These are phyloP conservation scores for Erinaceus europaeus DNA, from an alignment of 2,113 vertebrate genomes.

Conservation along the genomic window DNA sequence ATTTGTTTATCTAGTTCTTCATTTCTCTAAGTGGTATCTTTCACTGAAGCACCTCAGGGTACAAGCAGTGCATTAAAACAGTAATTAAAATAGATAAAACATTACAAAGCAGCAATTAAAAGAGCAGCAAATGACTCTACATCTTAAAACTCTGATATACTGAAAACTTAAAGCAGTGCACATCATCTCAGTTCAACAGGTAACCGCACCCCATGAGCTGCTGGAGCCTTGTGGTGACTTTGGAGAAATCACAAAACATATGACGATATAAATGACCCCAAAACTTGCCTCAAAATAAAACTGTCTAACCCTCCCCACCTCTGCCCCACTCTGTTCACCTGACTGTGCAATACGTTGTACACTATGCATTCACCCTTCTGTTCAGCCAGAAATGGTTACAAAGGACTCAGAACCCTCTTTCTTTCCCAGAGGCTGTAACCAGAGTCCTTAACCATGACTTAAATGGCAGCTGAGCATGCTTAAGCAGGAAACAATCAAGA, in stretches of 20 bases:
- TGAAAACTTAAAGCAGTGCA: background rate
- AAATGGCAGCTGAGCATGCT: slow-evolving; percentile 21
- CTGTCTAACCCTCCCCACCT: background rate
- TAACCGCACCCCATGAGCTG: accelerated
- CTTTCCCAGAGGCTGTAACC: slow-evolving; percentile 37
- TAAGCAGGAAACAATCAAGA: slow-evolving; percentile 55
- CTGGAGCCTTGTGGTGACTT: background rate
- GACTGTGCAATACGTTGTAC: background rate
- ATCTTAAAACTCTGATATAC: background rate
- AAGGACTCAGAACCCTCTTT: slow-evolving; percentile 31
- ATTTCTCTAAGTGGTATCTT: slow-evolving; percentile 22
- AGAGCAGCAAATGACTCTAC: background rate
- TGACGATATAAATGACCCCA: background rate
- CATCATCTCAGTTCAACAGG: background rate
- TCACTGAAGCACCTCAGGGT: background rate
- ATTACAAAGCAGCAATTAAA: slow-evolving; percentile 7
- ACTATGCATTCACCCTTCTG: background rate
- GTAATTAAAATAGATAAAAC: slow-evolving; percentile 50
- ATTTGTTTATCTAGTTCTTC: slow-evolving; percentile 33
- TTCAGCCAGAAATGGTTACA: background rate
- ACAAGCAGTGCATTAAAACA: slow-evolving; percentile 5
- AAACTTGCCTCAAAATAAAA: background rate
- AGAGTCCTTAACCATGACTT: background rate
- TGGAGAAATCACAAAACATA: background rate
- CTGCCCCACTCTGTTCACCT: background rate